These are phyloP conservation scores for Athalia circularis DNA, from an alignment of 2,888 invertebrate species.

Conservation along the genomic window DNA sequence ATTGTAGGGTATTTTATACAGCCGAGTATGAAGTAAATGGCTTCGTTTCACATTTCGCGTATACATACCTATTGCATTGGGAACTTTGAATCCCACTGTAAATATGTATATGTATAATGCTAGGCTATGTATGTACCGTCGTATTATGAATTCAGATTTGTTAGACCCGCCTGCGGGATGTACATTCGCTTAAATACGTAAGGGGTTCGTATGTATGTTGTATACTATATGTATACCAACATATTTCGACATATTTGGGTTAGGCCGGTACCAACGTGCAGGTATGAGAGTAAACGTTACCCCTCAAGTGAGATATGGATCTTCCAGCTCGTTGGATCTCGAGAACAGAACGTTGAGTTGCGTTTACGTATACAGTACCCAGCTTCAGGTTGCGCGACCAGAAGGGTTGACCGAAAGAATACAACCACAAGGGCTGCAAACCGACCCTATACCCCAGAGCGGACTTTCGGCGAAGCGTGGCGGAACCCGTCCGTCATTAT, in stretches of 20 bases:
- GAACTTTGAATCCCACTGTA: slow-evolving; percentile 10
- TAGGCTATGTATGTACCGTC: neutral
- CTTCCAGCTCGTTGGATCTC: slow-evolving; percentile 70
- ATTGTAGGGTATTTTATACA: too few species aligned
- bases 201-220: too few species aligned
- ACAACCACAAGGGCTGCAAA: slow-evolving; percentile 56
- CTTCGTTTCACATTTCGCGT: neutral
- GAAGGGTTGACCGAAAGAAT: slow-evolving; percentile 62
- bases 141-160: slow-evolving; percentile 28
- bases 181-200: slow-evolving; percentile 25
- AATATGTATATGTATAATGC: neutral
- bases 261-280: slow-evolving; percentile 24
- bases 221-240: too few species aligned
- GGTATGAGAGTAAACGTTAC: slow-evolving; percentile 48
- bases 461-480: slow-evolving; percentile 37
- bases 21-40: too few species aligned
- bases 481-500: slow-evolving; percentile 38
- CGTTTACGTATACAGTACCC: slow-evolving; percentile 51
- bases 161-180: slow-evolving; percentile 14
- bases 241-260: neutral
- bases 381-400: slow-evolving; percentile 50
- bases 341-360: slow-evolving; percentile 64
- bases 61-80: neutral
- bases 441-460: slow-evolving; percentile 9
- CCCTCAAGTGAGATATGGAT: slow-evolving; percentile 68